A percentile compares a stretch with the other conserved stretches of the same genome.
phyloP scores from a whole-genome alignment of 2,888 invertebrate genomes.

The Actias luna region DNA sequence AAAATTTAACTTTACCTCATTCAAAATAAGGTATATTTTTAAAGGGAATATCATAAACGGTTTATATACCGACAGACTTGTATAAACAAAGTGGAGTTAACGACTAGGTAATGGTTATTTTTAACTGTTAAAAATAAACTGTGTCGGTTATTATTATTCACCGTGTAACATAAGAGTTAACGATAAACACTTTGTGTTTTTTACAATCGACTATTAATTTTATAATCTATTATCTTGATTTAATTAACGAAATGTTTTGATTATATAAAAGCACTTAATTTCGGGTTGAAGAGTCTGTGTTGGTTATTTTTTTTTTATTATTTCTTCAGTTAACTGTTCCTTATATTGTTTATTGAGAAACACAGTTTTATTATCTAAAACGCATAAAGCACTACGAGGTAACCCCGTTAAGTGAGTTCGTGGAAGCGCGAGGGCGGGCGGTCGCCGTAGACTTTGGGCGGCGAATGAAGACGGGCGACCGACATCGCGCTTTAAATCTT shows the following conservation, averaged over 20 bases:
- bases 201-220: conserved; percentile 8
- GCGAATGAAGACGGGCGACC: conserved; percentile 49
- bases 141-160: conserved; percentile 7
- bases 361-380: not conserved
- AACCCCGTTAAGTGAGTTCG: not conserved
- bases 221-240: not conserved
- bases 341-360: conserved; percentile 6
- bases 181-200: conserved; percentile 5
- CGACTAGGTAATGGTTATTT: conserved; percentile 3
- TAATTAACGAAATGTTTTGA: not conserved
- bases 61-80: conserved; percentile 5
- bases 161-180: not conserved
- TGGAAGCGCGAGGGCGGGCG: conserved; percentile 46
- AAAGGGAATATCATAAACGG: not conserved
- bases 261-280: not conserved
- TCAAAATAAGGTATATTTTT: not conserved
- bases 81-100: conserved; percentile 8
- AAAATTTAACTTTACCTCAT: not conserved
- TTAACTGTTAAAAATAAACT: conserved; percentile 7
- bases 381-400: conserved; percentile 9
- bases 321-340: not conserved
- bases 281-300: not conserved
- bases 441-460: conserved; percentile 57
- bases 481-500: conserved; percentile 28
- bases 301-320: not conserved